Base-by-base conservation (phyloP, 2,888 invertebrate genomes). In the Erynnis tages region DNA sequence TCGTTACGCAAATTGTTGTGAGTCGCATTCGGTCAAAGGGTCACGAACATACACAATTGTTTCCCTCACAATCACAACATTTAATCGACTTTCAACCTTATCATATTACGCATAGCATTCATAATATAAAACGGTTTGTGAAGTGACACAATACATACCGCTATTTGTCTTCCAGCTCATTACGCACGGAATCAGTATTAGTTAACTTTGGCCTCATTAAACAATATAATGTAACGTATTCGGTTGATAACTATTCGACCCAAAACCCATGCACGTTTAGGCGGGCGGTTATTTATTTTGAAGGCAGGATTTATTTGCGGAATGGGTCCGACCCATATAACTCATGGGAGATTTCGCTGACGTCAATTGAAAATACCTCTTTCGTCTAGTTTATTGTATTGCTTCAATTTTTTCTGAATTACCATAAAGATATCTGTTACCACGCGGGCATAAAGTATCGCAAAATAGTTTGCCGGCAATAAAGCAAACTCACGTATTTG, bases 281-380 rank as follows among this genome's bases (percentile, higher is more conserved):
- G 49, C 32, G 27, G 47, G 73, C 72, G 78, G 78, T 82, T 83
- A 82, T 82, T 82, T 84, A 82, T 81, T 79, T 81, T 79, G 77
- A 80, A 73, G 73, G 73, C 69, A 72, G 79, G 81, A 82, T 83
- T 84, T 85, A 84, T 85, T 79, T 80, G 78, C 79, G 80, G 81
- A 81, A 79, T 76, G 79, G 82, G 80, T 71, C 76, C 72, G 77
- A 82, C 84, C 84, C 82, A 74, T 76, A 83, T 84, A 81, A 82
- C 78, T 84, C 84, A 82, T 75, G 81, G 79, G 79, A 84, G 79
- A 81, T 81, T 80, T 75, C 68, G 75, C 78, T 79, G 82, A 80
- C 79, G 79, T 72, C 77, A 74, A 79, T 73, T 80, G 72, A 77
- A 78, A 81, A 43, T 46, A 44, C 35, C 43, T 37, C 29, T 29